A percentile compares a stretch with the other conserved stretches of the same genome.
Conservation (phyloP, 2,113 vertebrate genomes). For the Electrona antarctica region DNA sequence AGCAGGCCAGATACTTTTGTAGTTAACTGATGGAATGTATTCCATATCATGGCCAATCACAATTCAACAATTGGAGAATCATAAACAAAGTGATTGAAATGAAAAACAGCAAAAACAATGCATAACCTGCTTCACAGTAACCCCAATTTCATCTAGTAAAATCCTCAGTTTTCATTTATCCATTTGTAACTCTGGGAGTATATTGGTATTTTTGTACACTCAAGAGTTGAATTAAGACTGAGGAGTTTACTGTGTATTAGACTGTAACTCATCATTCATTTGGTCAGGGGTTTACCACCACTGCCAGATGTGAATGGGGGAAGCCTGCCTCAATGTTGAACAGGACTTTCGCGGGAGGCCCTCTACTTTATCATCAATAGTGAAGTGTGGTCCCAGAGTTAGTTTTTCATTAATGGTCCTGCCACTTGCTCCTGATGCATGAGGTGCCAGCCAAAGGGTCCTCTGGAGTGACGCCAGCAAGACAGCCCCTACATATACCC, state of each 20-base stretch:
- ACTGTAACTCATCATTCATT: constrained; percentile 46
- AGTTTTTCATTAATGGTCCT: constrained; percentile 76
- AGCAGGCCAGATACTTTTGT: background rate
- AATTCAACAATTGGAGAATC: background rate
- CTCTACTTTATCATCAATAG: constrained; percentile 64
- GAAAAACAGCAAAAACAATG: constrained; percentile 12
- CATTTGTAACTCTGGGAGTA: too few species aligned
- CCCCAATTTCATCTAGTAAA: constrained; percentile 15
- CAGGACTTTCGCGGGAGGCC: constrained; percentile 27
- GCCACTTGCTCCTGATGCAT: constrained; percentile 72
- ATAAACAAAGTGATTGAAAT: background rate
- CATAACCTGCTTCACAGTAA: background rate
- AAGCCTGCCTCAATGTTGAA: constrained; percentile 19
- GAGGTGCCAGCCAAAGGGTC: constrained; percentile 69
- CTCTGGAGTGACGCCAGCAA: constrained; percentile 53
- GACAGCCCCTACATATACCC: background rate
- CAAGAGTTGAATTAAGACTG: too few species aligned
- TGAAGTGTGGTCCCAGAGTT: constrained; percentile 67
- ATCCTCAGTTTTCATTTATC: too few species aligned
- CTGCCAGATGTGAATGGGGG: constrained; percentile 52
- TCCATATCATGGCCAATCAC: background rate
- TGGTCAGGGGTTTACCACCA: constrained; percentile 33
- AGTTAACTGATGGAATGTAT: background rate
- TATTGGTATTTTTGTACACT: too few species aligned
- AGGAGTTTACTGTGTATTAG: background rate